Percentiles rank a stretch among this genome's conserved stretches.
Conservation (phyloP, 1,140 invertebrate species). For the Macrosteles quadrilineatus region DNA sequence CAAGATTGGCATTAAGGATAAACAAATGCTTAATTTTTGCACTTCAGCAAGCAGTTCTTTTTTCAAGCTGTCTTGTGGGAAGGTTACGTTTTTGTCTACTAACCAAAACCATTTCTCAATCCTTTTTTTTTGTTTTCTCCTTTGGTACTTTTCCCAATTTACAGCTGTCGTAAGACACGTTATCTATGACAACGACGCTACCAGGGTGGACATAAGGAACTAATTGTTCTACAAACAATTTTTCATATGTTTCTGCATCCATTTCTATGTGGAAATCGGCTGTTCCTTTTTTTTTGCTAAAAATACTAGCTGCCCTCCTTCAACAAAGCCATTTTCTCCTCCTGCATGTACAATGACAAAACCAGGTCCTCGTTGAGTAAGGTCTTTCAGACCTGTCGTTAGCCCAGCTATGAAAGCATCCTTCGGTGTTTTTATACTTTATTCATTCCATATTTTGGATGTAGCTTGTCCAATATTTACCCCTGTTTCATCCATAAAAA, state of each 20-base stretch:
- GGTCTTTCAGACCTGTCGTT: conserved; percentile 1
- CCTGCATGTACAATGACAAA: neutral
- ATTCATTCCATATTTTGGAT: neutral
- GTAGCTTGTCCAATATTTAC: conserved; percentile 5
- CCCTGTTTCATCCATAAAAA: conserved; percentile 10
- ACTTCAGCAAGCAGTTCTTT: conserved; percentile 11
- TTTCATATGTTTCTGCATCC: conserved; percentile 5
- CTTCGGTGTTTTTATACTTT: conserved; percentile 9
- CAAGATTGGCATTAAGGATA: too few species aligned
- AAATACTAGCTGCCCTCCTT: too few species aligned
- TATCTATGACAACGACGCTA: neutral
- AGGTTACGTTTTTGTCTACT: neutral
- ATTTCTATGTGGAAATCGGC: conserved; percentile 3
- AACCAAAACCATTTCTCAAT: neutral
- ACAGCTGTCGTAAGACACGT: neutral
- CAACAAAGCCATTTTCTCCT: too few species aligned
- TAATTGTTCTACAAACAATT: conserved; percentile 11
- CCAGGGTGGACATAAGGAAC: neutral
- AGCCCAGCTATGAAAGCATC: conserved; percentile 9
- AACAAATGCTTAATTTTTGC: too few species aligned
- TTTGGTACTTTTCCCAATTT: neutral
- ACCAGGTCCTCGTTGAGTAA: neutral
- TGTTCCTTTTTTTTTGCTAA: neutral
- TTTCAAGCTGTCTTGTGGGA: too few species aligned
- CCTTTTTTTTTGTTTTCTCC: neutral